phyloP scores from a whole-genome alignment of 2,888 invertebrate genomes.

The Therioaphis trifolii region DNA sequence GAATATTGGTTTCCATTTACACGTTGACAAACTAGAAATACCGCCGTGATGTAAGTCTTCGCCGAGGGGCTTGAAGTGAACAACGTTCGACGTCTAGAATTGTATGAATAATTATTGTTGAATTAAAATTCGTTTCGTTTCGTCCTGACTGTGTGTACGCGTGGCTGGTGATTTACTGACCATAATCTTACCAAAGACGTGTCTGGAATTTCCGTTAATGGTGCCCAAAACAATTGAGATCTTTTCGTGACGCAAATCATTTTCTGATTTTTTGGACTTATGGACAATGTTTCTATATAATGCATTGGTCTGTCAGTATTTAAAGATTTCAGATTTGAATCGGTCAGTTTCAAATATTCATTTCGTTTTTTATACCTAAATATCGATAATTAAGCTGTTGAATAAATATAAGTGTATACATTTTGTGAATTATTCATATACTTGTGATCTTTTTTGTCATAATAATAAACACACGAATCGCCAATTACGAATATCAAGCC shows the following conservation, averaged over 20 bases:
- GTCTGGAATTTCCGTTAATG: slow-evolving; percentile 68
- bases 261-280: slow-evolving; percentile 70
- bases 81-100: background rate
- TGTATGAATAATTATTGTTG: too few relatives aligned
- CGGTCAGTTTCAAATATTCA: slow-evolving; percentile 26
- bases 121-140: too few relatives aligned
- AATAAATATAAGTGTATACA: background rate
- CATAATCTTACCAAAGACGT: slow-evolving; percentile 64
- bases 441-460: slow-evolving; percentile 51
- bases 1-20: slow-evolving; percentile 90
- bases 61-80: slow-evolving; percentile 69
- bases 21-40: slow-evolving; percentile 83
- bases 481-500: slow-evolving; percentile 52
- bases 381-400: background rate
- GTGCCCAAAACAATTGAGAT: slow-evolving; percentile 69
- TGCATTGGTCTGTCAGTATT: slow-evolving; percentile 49
- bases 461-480: slow-evolving; percentile 44
- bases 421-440: background rate
- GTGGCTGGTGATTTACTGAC: too few relatives aligned
- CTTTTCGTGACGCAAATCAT: slow-evolving; percentile 70
- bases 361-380: slow-evolving; percentile 49
- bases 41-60: slow-evolving; percentile 83
- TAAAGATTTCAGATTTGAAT: slow-evolving; percentile 40
- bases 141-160: too few relatives aligned
- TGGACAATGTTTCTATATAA: slow-evolving; percentile 65